These are phyloP conservation scores for Drosophila parthenogenetica DNA, from an alignment of 2,888 invertebrate genomes.

Conservation along the genomic window DNA sequence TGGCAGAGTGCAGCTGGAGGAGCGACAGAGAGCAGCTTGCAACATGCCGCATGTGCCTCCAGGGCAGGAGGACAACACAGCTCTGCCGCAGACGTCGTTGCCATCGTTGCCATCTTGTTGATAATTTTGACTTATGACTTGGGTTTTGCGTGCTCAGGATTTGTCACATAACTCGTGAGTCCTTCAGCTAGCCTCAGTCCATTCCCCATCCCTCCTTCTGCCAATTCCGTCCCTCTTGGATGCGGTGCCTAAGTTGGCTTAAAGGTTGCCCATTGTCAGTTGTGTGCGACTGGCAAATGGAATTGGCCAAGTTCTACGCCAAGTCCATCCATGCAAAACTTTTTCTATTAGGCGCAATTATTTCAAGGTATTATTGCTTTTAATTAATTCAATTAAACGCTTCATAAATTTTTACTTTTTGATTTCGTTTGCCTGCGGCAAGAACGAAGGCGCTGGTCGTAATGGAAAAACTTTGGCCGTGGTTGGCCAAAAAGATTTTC, in stretches of 20 bases:
- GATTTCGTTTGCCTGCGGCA: slow-evolving; percentile 77
- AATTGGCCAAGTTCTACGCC: slow-evolving; percentile 1
- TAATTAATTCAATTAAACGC: slow-evolving; percentile 84
- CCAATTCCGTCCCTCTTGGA: not conserved
- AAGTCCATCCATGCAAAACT: slow-evolving; percentile 54
- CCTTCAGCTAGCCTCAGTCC: not conserved
- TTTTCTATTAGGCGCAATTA: slow-evolving; percentile 80
- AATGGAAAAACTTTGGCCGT: slow-evolving; percentile 81
- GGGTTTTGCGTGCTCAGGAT: slow-evolving; percentile 71
- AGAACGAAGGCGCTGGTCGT: slow-evolving; percentile 46
- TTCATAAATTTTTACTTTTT: slow-evolving; percentile 84
- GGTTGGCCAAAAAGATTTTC: slow-evolving; percentile 60
- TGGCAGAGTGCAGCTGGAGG: slow-evolving; percentile 6
- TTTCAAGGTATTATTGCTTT: slow-evolving; percentile 82
- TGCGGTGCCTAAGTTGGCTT: slow-evolving; percentile 16
- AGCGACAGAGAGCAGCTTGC: slow-evolving; percentile 23
- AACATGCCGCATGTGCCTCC: slow-evolving; percentile 35
- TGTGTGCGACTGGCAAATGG: not conserved
- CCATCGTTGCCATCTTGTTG: slow-evolving; percentile 75
- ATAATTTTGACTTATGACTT: slow-evolving; percentile 84
- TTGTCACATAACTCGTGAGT: slow-evolving; percentile 73
- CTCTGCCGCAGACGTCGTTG: slow-evolving; percentile 43
- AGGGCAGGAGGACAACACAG: slow-evolving; percentile 39
- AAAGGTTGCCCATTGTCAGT: slow-evolving; percentile 39
- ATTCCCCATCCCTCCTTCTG: not conserved